A percentile compares a stretch with the other conserved stretches of the same genome.
Conservation (phyloP, 2,888 invertebrate species). For the Aspidiotus destructor region DNA sequence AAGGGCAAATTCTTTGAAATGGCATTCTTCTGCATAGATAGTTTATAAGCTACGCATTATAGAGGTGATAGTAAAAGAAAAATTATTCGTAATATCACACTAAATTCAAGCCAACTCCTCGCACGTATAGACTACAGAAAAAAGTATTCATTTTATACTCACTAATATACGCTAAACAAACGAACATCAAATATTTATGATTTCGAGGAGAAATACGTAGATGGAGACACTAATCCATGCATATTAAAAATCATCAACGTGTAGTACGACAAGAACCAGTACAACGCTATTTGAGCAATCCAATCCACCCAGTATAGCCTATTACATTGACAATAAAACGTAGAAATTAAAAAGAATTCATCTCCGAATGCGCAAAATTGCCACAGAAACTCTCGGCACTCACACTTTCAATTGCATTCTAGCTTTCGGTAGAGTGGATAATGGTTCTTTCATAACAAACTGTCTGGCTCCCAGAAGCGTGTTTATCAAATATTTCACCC, state of each 20-base stretch:
- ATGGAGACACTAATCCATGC: not conserved
- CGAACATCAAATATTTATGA: too few species aligned
- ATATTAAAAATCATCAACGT: constrained; percentile 14
- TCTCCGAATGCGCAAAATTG: not conserved
- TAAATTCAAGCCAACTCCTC: too few species aligned
- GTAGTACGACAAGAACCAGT: constrained; percentile 39
- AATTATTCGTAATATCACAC: too few species aligned
- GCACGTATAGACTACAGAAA: too few species aligned
- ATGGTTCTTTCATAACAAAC: constrained; percentile 74
- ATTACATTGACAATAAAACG: constrained; percentile 20
- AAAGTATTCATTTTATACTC: too few species aligned
- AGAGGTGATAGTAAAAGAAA: too few species aligned
- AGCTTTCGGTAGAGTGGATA: constrained; percentile 63
- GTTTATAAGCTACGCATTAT: too few species aligned
- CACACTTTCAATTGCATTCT: constrained; percentile 53
- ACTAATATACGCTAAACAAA: too few species aligned
- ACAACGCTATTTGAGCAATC: constrained; percentile 40
- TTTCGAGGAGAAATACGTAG: too few species aligned
- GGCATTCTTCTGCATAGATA: too few species aligned
- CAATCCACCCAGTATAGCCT: constrained; percentile 43
- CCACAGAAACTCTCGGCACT: constrained; percentile 38
- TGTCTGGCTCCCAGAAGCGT: constrained; percentile 76
- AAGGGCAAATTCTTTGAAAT: too few species aligned
- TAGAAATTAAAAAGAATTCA: not conserved
- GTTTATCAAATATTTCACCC: constrained; percentile 53